A percentile compares a stretch with the other conserved stretches of the same genome.
These are phyloP conservation scores for Dasypogon diadema DNA, from an alignment of 2,888 invertebrate species.

Conservation along the genomic window DNA sequence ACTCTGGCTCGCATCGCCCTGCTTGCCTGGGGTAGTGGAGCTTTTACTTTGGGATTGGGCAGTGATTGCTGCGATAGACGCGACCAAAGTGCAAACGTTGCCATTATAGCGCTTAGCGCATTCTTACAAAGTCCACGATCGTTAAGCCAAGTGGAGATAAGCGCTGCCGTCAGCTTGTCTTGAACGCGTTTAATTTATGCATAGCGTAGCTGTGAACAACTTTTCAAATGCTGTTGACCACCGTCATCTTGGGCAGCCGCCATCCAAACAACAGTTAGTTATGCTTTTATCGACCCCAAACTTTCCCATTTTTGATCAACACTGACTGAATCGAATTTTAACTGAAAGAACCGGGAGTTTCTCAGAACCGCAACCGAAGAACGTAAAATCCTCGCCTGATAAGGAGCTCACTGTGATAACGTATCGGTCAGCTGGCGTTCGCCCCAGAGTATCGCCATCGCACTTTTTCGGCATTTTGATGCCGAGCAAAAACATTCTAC, in stretches of 20 bases:
- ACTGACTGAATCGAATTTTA: background rate
- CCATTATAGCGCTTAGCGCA: background rate
- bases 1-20: too few species aligned
- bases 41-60: slow-evolving; percentile 2
- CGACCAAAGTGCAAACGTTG: slow-evolving; percentile 11
- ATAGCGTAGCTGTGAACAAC: background rate
- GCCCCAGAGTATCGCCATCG: too few species aligned
- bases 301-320: background rate
- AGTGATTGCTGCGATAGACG: slow-evolving; percentile 3
- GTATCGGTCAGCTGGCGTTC: too few species aligned
- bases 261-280: background rate
- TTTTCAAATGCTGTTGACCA: background rate
- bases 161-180: background rate
- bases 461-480: too few species aligned
- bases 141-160: background rate
- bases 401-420: too few species aligned
- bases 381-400: too few species aligned
- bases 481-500: too few species aligned
- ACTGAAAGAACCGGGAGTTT: background rate
- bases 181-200: background rate
- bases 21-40: too few species aligned
- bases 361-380: background rate
- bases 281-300: background rate
- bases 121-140: background rate
- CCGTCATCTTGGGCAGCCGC: too few species aligned